These are phyloP conservation scores for Pseudococcus viburni DNA, from an alignment of 2,888 invertebrate genomes.

Conservation along the genomic window DNA sequence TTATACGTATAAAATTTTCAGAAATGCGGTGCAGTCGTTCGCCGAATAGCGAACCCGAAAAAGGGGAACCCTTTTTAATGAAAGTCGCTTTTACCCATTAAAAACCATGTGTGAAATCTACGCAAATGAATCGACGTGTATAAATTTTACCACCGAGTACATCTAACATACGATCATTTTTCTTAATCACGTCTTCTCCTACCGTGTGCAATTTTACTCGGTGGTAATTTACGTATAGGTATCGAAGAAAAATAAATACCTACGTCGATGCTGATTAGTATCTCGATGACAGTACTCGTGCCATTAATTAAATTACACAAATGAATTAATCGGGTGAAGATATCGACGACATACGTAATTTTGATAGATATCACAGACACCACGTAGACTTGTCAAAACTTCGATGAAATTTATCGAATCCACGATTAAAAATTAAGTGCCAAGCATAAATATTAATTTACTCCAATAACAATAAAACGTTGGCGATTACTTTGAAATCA, in stretches of 20 bases:
- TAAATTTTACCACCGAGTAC: not conserved
- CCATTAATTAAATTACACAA: not conserved
- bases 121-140: conserved; percentile 21
- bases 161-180: not conserved
- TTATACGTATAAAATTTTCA: not conserved
- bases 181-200: not conserved
- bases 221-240: no score
- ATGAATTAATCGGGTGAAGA: not conserved
- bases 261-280: not conserved
- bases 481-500: not conserved
- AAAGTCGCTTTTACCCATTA: conserved; percentile 13
- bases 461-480: not conserved
- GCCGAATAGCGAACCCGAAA: not conserved
- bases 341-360: not conserved
- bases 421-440: no score
- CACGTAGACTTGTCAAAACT: no score
- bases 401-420: no score
- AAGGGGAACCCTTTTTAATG: conserved; percentile 2
- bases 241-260: not conserved
- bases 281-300: not conserved
- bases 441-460: not conserved
- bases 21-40: not conserved
- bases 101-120: conserved; percentile 12
- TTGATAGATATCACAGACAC: not conserved
- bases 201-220: not conserved